Evolutionary conservation across 2,888 invertebrate species (phyloP), one percentile per base, ranked within the genome.

Genomic region (Pogonocherus hispidulus): DNA sequence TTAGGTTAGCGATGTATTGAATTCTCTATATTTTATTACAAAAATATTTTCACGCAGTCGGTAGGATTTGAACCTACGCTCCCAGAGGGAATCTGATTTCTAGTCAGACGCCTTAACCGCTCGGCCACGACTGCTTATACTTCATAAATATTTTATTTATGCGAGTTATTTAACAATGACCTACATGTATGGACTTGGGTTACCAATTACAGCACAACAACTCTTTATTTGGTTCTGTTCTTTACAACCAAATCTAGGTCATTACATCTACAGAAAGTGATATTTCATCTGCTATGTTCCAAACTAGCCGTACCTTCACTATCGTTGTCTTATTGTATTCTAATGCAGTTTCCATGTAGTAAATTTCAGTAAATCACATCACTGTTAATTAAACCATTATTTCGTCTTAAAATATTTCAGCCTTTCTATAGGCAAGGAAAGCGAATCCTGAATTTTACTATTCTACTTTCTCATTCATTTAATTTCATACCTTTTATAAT

Each of bases 41-140:
- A 49, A 49, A 49, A 49, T 23, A 23, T 11, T 8, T 20, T 20
- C 1, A 56, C 93, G 92, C 92, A 92, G 92, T 90, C 92, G 91
- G 92, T 92, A 93, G 92, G 92, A 93, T 91, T 93, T 92, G 93
- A 93, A 93, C 93, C 93, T 93, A 92, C 92, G 93, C 93, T 92
- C 92, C 92, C 92, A 93, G 92, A 93, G 92, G 92, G 92, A 93
- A 93, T 92, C 92, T 92, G 92, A 92, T 92, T 93, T 93, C 92
- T 91, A 93, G 92, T 93, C 92, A 92, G 92, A 92, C 92, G 92
- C 92, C 92, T 92, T 92, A 92, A 92, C 92, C 92, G 91, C 92
- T 92, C 92, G 92, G 92, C 92, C 92, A 92, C 91, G 91, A 90
- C 92, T 92, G 92, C 92, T 86, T 0, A 32, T 32, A 11, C 6